Conservation (phyloP, 2,797 vertebrate species). For the Pachyuromys duprasi region DNA sequence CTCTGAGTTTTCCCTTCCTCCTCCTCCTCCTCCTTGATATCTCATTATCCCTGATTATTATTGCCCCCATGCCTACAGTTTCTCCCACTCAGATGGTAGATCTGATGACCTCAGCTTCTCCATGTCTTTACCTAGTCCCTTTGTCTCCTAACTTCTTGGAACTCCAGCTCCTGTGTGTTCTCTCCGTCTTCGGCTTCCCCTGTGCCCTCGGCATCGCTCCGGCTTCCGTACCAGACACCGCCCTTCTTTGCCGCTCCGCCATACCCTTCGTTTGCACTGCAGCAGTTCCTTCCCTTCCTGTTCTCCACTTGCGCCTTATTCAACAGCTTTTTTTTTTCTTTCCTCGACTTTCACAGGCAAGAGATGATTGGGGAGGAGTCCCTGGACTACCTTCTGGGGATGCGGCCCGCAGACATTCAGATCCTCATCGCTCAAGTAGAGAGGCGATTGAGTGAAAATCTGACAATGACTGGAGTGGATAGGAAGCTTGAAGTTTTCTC, state of each 20-base stretch:
- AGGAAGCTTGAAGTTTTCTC: conserved; percentile 52
- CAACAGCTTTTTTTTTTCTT: neutral
- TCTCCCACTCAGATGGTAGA: neutral
- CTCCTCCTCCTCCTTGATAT: neutral
- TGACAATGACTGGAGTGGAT: conserved; percentile 49
- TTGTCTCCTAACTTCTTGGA: neutral
- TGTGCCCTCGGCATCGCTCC: neutral
- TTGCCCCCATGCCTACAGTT: neutral
- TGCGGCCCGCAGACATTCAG: conserved; percentile 69
- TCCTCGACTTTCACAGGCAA: conserved; percentile 69
- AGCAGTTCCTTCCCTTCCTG: neutral
- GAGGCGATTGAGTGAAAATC: conserved; percentile 71
- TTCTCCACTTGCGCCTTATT: neutral
- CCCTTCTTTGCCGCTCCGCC: neutral
- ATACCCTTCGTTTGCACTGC: neutral
- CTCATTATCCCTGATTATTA: conserved; percentile 7
- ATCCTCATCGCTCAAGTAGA: conserved; percentile 71
- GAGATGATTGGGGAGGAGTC: conserved; percentile 72
- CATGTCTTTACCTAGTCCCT: too few relatives aligned
- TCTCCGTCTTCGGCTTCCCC: neutral
- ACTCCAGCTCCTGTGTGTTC: neutral
- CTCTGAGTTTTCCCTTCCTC: neutral
- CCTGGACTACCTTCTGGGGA: conserved; percentile 75
- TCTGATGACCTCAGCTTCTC: neutral
- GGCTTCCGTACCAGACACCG: neutral